Percentiles rank a stretch among this genome's conserved stretches.
phyloP scores from a whole-genome alignment of 2,797 vertebrate species.

The Xiphophorus birchmanni region DNA sequence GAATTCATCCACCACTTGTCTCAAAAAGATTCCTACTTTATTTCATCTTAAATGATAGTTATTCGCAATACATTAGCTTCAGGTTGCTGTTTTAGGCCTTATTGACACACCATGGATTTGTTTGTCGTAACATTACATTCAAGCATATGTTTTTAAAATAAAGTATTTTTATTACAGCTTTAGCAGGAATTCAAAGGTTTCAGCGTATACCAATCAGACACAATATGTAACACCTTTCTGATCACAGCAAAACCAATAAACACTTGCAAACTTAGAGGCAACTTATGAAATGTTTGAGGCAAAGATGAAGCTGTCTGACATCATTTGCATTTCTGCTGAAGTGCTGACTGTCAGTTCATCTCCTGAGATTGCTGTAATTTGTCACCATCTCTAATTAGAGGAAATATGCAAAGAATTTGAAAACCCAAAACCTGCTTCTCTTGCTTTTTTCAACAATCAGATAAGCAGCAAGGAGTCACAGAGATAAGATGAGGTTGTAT shows the following conservation, averaged over 20 bases:
- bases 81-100: too few species aligned
- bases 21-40: too few species aligned
- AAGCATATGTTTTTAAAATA: not conserved
- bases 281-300: conserved; percentile 37
- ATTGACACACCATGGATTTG: too few species aligned
- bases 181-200: conserved; percentile 11
- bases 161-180: not conserved
- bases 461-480: conserved; percentile 35
- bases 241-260: conserved; percentile 25
- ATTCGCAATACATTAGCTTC: too few species aligned
- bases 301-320: conserved; percentile 39
- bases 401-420: conserved; percentile 27
- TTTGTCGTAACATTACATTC: not conserved
- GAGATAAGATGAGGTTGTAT: conserved; percentile 7
- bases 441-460: conserved; percentile 37
- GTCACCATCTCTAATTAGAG: conserved; percentile 61
- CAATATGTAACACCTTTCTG: conserved; percentile 18
- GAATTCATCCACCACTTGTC: too few species aligned
- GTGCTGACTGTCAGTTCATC: conserved; percentile 55
- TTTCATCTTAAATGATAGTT: too few species aligned
- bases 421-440: conserved; percentile 40
- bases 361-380: conserved; percentile 58
- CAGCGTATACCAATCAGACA: not conserved
- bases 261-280: conserved; percentile 41
- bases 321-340: conserved; percentile 67